Conservation (phyloP, 2,113 vertebrate genomes). For the Melanerpes aurifrons region DNA sequence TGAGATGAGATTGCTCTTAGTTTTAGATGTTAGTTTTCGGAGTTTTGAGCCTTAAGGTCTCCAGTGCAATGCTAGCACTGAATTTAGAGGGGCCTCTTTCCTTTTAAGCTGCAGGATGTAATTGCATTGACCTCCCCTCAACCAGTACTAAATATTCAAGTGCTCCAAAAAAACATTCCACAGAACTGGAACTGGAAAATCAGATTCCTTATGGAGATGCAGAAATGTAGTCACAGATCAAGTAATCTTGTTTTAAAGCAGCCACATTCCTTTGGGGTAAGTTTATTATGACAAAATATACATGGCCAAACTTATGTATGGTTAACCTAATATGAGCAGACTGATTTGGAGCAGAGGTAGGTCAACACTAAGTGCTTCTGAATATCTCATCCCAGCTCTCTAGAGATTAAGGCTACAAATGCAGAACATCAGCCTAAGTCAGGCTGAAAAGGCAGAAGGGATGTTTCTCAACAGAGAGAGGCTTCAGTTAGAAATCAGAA, state of each 20-base stretch:
- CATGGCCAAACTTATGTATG: constrained; percentile 18
- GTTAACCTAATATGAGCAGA: constrained; percentile 58
- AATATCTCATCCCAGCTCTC: constrained; percentile 45
- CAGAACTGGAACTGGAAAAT: constrained; percentile 7
- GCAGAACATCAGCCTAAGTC: not conserved
- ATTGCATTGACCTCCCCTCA: constrained; percentile 30
- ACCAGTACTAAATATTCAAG: not conserved
- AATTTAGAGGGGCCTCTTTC: not conserved
- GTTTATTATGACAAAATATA: constrained; percentile 55
- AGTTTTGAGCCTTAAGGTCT: not conserved
- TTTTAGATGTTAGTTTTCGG: not conserved
- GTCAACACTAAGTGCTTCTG: constrained; percentile 53
- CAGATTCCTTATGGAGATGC: not conserved
- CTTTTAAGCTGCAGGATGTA: not conserved
- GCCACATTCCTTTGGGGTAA: constrained; percentile 27
- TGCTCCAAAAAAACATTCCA: constrained; percentile 11
- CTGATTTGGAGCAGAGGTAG: constrained; percentile 62
- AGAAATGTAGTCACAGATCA: not conserved
- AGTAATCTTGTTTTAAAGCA: constrained; percentile 25
- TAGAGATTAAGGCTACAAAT: not conserved
- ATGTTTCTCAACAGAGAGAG: not conserved
- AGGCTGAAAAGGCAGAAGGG: not conserved
- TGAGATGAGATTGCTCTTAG: not conserved
- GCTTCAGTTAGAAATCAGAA: not conserved
- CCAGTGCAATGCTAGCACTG: not conserved